phyloP scores from a whole-genome alignment of 2,888 invertebrate species.

The Eilema sororculum region DNA sequence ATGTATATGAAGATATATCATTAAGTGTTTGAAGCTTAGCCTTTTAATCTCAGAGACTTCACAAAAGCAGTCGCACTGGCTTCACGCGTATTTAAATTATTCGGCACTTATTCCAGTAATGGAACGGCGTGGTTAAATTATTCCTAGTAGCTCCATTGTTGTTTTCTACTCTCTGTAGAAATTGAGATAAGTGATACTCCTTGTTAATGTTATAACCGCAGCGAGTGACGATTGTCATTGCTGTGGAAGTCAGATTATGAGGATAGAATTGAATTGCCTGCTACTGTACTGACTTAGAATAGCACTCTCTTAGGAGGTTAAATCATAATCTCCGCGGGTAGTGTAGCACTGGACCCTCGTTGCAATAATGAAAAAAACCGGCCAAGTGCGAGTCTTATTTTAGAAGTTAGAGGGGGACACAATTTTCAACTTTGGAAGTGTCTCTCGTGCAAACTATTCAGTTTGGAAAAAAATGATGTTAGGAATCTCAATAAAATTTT shows the following conservation, averaged over 20 bases:
- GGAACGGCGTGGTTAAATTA: not conserved
- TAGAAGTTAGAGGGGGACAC: no score
- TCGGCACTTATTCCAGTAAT: not conserved
- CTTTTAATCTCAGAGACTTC: not conserved
- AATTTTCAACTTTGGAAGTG: no score
- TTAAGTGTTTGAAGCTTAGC: not conserved
- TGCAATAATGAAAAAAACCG: no score
- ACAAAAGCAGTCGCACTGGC: not conserved
- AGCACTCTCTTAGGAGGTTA: no score
- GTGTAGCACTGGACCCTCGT: no score
- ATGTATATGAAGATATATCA: not conserved
- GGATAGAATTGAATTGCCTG: not conserved
- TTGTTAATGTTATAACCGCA: not conserved
- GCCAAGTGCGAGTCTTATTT: no score
- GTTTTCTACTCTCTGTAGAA: not conserved
- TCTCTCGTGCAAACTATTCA: no score
- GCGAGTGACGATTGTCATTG: not conserved
- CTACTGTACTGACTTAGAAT: not conserved
- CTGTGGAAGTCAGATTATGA: not conserved
- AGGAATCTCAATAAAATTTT: no score
- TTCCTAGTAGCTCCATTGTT: not conserved
- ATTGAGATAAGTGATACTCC: not conserved
- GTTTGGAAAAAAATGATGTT: no score
- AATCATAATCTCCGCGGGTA: no score
- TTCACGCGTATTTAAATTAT: not conserved